Evolutionary conservation across 2,113 vertebrate species (phyloP).

Genomic region (Bombycilla garrulus): DNA sequence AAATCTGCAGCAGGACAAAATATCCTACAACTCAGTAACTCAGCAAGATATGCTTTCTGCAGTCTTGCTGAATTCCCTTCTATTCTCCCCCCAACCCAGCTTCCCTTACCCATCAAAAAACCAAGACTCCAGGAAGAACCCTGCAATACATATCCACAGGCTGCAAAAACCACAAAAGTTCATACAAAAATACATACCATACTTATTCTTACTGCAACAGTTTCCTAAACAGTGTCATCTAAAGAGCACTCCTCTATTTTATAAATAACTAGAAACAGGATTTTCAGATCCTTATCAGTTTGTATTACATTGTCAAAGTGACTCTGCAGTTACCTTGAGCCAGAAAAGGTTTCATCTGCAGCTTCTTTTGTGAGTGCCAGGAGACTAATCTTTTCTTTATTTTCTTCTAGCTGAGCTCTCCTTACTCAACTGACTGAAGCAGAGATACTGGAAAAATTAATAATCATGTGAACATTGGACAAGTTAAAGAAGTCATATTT

Average conservation of each 20-base stretch:
- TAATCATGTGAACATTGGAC: neutral
- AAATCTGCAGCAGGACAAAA: neutral
- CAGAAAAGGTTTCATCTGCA: neutral
- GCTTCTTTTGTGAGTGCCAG: neutral
- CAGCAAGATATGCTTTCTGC: neutral
- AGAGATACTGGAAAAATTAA: neutral
- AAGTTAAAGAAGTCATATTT: neutral
- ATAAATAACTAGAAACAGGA: neutral
- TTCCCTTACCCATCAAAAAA: neutral
- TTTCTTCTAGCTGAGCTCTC: constrained; percentile 76
- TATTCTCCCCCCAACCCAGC: neutral
- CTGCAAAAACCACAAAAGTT: neutral
- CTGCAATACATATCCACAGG: neutral
- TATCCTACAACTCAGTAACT: neutral
- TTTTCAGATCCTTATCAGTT: neutral
- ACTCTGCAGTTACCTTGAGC: neutral
- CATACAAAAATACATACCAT: neutral
- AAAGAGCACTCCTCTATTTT: neutral
- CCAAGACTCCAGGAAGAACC: neutral
- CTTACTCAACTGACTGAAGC: constrained; percentile 76
- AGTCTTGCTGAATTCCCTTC: neutral
- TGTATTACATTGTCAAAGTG: neutral
- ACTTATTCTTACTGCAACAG: neutral
- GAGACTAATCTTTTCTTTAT: constrained; percentile 43
- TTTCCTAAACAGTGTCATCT: neutral